phyloP scores from a whole-genome alignment of 2,888 invertebrate genomes.

The Andrena bicolor region DNA sequence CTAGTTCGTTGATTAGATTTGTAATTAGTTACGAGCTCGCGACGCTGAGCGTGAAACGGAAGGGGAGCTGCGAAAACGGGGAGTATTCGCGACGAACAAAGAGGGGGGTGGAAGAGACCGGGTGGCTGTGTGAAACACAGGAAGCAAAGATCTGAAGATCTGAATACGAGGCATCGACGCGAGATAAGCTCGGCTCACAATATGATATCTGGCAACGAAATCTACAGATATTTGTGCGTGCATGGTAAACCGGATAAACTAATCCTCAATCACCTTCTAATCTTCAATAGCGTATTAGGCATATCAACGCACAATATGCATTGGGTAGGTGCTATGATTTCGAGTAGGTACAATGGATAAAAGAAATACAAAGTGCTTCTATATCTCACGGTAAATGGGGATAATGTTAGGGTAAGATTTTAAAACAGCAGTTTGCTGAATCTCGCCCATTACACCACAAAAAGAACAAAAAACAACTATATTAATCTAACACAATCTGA shows the following conservation, averaged over 20 bases:
- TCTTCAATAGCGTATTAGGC: too few species aligned
- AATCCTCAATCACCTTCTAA: constrained; percentile 9
- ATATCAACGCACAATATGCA: too few species aligned
- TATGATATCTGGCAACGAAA: constrained; percentile 2
- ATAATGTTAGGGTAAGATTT: too few species aligned
- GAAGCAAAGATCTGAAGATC: constrained; percentile 23
- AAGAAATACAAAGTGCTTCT: too few species aligned
- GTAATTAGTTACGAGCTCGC: constrained; percentile 58
- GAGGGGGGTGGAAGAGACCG: not conserved
- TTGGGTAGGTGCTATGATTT: too few species aligned
- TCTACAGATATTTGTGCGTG: constrained; percentile 5
- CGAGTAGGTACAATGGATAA: too few species aligned
- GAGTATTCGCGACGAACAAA: not conserved
- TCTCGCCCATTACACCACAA: too few species aligned
- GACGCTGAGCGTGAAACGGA: constrained; percentile 19
- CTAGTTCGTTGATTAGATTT: constrained; percentile 68
- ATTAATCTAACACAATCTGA: too few species aligned
- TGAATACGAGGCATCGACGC: constrained; percentile 36
- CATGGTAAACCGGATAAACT: constrained; percentile 5
- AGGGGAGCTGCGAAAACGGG: constrained; percentile 29
- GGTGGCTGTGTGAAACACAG: not conserved
- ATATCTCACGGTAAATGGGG: too few species aligned
- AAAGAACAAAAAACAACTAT: too few species aligned
- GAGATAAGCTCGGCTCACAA: constrained; percentile 23
- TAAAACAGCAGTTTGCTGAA: too few species aligned